These are phyloP conservation scores for Matsumurasca onukii DNA, from an alignment of 1,140 invertebrate species.

Conservation along the genomic window DNA sequence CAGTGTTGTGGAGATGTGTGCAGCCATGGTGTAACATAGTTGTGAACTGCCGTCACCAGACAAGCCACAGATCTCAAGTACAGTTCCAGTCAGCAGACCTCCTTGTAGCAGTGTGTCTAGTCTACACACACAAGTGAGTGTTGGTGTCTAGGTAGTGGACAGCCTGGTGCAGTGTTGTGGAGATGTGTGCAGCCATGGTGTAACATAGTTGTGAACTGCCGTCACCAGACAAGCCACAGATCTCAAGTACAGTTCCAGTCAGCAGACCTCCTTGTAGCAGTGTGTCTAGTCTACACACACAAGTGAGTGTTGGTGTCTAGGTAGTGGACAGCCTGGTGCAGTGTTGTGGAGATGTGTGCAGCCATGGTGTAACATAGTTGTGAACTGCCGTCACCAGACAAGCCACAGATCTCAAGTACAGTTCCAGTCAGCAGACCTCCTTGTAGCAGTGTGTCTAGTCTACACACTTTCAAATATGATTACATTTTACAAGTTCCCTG, in stretches of 20 bases:
- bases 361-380: slow-evolving; percentile 62
- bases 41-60: slow-evolving; percentile 71
- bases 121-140: slow-evolving; percentile 64
- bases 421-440: slow-evolving; percentile 64
- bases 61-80: slow-evolving; percentile 71
- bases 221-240: slow-evolving; percentile 64
- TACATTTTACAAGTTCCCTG: too few relatives aligned
- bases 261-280: slow-evolving; percentile 65
- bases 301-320: slow-evolving; percentile 68
- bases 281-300: slow-evolving; percentile 63
- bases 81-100: slow-evolving; percentile 61
- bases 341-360: slow-evolving; percentile 50
- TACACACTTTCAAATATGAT: too few relatives aligned
- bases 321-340: slow-evolving; percentile 53
- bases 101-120: slow-evolving; percentile 64
- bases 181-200: slow-evolving; percentile 57
- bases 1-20: slow-evolving; percentile 50
- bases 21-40: slow-evolving; percentile 58
- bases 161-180: slow-evolving; percentile 45
- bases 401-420: slow-evolving; percentile 71
- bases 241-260: slow-evolving; percentile 64
- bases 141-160: slow-evolving; percentile 66
- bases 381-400: slow-evolving; percentile 67
- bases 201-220: slow-evolving; percentile 72
- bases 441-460: slow-evolving; percentile 63